A percentile compares a stretch with the other conserved stretches of the same genome.
Evolutionary conservation across 2,797 vertebrate species (phyloP).

Genomic region (Oreochromis mossambicus): DNA sequence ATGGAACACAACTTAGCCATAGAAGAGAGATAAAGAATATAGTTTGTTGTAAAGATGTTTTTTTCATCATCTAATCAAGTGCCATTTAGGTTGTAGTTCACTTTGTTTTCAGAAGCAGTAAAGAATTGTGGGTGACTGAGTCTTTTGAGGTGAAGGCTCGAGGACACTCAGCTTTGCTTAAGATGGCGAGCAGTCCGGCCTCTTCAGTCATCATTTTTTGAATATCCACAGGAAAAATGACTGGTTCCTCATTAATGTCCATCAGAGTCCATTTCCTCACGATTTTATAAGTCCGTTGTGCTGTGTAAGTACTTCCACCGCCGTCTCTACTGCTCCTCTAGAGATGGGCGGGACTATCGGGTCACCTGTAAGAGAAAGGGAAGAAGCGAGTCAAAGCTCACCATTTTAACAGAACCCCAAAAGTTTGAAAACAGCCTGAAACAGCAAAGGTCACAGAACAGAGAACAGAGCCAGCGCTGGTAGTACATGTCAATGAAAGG

Average conservation of each 20-base stretch:
- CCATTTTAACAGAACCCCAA: background rate
- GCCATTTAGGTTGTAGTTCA: constrained; percentile 34
- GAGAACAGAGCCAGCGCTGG: background rate
- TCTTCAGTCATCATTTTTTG: constrained; percentile 28
- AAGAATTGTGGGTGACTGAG: constrained; percentile 49
- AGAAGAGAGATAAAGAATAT: constrained; percentile 55
- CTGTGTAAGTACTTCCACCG: constrained; percentile 35
- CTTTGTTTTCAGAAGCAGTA: constrained; percentile 44
- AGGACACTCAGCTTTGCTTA: constrained; percentile 37
- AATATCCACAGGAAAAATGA: constrained; percentile 52
- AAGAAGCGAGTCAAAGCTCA: constrained; percentile 9
- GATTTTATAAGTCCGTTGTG: constrained; percentile 50
- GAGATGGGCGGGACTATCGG: constrained; percentile 68
- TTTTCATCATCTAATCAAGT: constrained; percentile 42
- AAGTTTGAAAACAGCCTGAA: background rate
- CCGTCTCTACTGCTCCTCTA: background rate
- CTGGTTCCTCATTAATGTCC: constrained; percentile 39
- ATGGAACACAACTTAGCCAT: constrained; percentile 59
- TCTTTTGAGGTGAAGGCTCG: constrained; percentile 29
- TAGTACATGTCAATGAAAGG: background rate
- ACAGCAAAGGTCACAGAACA: constrained; percentile 7
- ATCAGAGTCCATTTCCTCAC: constrained; percentile 28
- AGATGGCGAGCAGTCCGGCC: constrained; percentile 41
- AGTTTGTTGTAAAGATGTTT: constrained; percentile 21
- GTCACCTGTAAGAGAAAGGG: constrained; percentile 71